phyloP scores from a whole-genome alignment of 2,797 vertebrate genomes.

The Austrolebias charrua region DNA sequence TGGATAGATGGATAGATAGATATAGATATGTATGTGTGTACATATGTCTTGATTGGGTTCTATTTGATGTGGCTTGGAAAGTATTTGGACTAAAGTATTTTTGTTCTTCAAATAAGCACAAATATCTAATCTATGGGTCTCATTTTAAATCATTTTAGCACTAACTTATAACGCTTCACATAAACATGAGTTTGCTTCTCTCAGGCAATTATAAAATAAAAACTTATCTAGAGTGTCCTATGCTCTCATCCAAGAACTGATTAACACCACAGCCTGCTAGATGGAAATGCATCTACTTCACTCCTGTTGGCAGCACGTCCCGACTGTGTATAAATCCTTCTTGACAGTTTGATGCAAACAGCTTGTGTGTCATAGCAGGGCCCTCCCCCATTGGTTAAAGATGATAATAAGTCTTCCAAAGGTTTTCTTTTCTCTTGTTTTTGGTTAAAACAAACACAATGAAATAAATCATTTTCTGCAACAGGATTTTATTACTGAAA shows the following conservation, averaged over 20 bases:
- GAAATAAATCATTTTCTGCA: conserved; percentile 46
- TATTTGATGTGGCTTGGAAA: too few species aligned
- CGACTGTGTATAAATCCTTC: conserved; percentile 53
- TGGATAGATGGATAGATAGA: too few species aligned
- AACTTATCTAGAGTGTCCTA: conserved; percentile 9
- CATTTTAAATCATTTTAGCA: neutral
- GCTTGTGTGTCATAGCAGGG: conserved; percentile 49
- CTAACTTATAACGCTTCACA: conserved; percentile 8
- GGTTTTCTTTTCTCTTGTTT: conserved; percentile 15
- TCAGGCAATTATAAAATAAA: conserved; percentile 17
- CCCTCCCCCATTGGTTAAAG: conserved; percentile 54
- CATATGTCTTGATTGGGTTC: too few species aligned
- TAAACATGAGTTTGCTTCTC: conserved; percentile 19
- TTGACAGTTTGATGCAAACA: conserved; percentile 61
- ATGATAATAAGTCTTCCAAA: conserved; percentile 58
- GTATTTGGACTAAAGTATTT: neutral
- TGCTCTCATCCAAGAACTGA: conserved; percentile 42
- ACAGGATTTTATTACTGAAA: conserved; percentile 38
- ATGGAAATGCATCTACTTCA: conserved; percentile 43
- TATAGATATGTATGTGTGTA: neutral
- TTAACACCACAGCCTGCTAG: conserved; percentile 43
- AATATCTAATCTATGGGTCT: neutral
- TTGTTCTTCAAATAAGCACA: neutral
- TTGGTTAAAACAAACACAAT: conserved; percentile 10
- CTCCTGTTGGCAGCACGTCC: conserved; percentile 42